Conservation (phyloP, 2,797 vertebrate genomes). For the Danionella dracula region DNA sequence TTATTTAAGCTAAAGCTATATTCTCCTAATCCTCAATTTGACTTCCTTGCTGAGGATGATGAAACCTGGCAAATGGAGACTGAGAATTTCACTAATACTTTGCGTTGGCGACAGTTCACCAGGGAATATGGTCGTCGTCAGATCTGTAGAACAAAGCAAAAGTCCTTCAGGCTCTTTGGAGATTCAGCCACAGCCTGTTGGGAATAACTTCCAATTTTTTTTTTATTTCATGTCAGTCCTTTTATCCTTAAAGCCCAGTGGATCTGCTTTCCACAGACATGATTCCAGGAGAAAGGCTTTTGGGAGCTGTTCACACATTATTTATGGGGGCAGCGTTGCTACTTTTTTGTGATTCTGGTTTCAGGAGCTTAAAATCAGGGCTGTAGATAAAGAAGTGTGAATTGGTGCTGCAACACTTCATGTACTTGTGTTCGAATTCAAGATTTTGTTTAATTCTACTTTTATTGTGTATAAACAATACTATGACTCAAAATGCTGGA, state of each 20-base stretch:
- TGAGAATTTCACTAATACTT: background rate
- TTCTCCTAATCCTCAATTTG: no score
- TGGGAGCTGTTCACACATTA: background rate
- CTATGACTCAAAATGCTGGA: no score
- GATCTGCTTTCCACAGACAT: background rate
- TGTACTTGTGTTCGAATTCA: background rate
- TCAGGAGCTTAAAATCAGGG: background rate
- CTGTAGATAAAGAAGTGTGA: slow-evolving; percentile 7
- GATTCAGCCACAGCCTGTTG: background rate
- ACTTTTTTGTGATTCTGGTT: background rate
- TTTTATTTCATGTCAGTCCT: background rate
- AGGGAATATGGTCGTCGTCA: background rate
- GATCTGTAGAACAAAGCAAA: background rate
- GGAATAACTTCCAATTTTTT: slow-evolving; percentile 9
- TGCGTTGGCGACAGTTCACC: background rate
- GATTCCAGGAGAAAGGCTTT: slow-evolving; percentile 9
- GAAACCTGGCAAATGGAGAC: background rate
- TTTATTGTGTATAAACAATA: no score
- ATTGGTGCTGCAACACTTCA: background rate
- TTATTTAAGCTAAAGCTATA: no score
- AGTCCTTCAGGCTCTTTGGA: background rate
- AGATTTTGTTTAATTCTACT: no score
- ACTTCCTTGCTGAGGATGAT: background rate
- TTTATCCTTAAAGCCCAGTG: background rate
- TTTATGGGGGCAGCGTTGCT: background rate